Evolutionary conservation across 2,113 vertebrate genomes (phyloP), one percentile per base, ranked within the genome.

Genomic region (Nerophis lumbriciformis): DNA sequence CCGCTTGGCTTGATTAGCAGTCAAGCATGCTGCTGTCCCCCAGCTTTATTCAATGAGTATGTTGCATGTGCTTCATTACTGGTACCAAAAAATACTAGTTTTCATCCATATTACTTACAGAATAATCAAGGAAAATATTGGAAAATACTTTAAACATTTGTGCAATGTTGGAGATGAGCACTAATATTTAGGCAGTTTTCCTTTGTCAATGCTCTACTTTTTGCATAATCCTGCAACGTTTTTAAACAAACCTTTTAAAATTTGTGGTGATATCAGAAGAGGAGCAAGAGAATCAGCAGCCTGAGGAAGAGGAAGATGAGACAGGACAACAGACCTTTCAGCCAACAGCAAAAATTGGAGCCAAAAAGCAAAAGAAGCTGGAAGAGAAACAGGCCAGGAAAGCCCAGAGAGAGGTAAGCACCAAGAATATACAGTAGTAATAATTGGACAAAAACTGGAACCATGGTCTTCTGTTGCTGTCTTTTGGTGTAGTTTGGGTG

Each of bases 361-460:
- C 94, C 28, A 98, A 99, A 81, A 99, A 98, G 73, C 92, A 97
- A 79, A 93, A 88, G 69, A 99, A 99, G 77, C 71, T 98, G 82
- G 96, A 99, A 69, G 95, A 98, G 84, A 99, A 99, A 58, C 94
- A 99, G 78, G 95, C 95, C 39, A 93, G 92, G 62, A 96, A 90
- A 83, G 93, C 91, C 1, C 97, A 99, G 80, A 90, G 97, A 61
- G 96, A 99, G 95, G 96, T 94, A 83, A 75, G 67, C 28, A 0
- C 14, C 14, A 19, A 45, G 10, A 11, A 9, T 45, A 5, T 45
- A 12, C 42, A 10, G 3, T 8, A 9, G 8, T 44, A 44, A 44
- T 44, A 44, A 44, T 44, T 44, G 42, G 42, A 44, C 42, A 10
- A 44, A 44, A 44, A 28, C 28, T 28, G 28, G 28, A 28, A 28